phyloP scores from a whole-genome alignment of 2,888 invertebrate species.

The Drosophila robusta region DNA sequence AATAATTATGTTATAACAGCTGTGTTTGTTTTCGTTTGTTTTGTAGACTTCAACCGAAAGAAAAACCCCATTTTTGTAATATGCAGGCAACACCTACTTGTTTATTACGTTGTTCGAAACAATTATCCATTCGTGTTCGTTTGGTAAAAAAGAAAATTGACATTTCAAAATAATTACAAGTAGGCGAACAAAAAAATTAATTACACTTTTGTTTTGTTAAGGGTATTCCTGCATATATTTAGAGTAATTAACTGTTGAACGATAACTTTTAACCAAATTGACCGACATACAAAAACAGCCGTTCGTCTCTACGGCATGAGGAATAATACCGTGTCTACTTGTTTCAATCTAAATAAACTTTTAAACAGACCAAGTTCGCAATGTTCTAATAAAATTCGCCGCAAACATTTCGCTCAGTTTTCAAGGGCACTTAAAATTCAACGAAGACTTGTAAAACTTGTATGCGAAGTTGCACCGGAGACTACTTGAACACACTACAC shows the following conservation, averaged over 20 bases:
- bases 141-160: not conserved
- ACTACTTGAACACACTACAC: not conserved
- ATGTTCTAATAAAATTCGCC: not conserved
- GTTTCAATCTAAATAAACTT: too few relatives aligned
- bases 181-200: not conserved
- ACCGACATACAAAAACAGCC: too few relatives aligned
- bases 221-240: not conserved
- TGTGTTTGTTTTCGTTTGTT: not conserved
- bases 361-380: not conserved
- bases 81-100: not conserved
- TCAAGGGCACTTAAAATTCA: not conserved
- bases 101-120: not conserved
- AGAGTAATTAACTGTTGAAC: not conserved
- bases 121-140: not conserved
- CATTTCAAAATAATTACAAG: not conserved
- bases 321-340: too few relatives aligned
- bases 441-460: not conserved
- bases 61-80: not conserved
- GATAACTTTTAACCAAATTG: not conserved
- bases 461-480: not conserved
- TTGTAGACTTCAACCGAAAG: not conserved
- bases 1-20: conserved; percentile 2
- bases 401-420: not conserved
- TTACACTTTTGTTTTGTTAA: not conserved
- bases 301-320: too few relatives aligned